Percentiles rank a stretch among this genome's conserved stretches.
phyloP scores from a whole-genome alignment of 2,797 vertebrate genomes.

The Pangasius larnaudii region DNA sequence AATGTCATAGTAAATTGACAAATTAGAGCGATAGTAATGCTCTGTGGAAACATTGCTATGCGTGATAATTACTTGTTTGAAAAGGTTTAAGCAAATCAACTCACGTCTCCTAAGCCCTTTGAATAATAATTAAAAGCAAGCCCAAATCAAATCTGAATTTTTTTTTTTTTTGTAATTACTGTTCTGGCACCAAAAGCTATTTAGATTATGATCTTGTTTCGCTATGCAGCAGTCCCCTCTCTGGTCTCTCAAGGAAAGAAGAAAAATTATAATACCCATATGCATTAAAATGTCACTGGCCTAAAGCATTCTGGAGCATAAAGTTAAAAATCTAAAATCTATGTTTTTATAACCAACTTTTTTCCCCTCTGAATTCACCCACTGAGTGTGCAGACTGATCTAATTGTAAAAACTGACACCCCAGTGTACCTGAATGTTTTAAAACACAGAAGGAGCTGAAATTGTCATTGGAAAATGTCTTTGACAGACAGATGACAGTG shows the following conservation, averaged over 20 bases:
- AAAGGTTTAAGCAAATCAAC: constrained; percentile 51
- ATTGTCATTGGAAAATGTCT: not conserved
- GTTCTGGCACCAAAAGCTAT: constrained; percentile 8
- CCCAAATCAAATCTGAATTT: not conserved
- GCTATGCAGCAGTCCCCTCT: not conserved
- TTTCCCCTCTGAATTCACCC: not conserved
- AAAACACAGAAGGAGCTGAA: not conserved
- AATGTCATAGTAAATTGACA: constrained; percentile 18
- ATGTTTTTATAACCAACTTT: not conserved
- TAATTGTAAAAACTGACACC: not conserved
- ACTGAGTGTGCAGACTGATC: not conserved
- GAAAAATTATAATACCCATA: not conserved
- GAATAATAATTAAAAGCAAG: constrained; percentile 18
- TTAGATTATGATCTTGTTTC: constrained; percentile 8
- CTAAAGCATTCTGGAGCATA: not conserved
- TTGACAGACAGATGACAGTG: not conserved
- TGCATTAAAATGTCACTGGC: not conserved
- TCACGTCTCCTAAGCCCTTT: constrained; percentile 3
- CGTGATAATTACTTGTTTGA: constrained; percentile 55
- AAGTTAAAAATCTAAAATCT: no score
- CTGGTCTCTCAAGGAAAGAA: not conserved
- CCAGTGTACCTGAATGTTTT: not conserved
- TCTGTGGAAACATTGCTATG: not conserved
- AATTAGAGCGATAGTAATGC: not conserved
- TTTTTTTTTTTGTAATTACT: not conserved